These are phyloP conservation scores for Lagocephalus sceleratus DNA, from an alignment of 2,797 vertebrate genomes.

Conservation along the genomic window DNA sequence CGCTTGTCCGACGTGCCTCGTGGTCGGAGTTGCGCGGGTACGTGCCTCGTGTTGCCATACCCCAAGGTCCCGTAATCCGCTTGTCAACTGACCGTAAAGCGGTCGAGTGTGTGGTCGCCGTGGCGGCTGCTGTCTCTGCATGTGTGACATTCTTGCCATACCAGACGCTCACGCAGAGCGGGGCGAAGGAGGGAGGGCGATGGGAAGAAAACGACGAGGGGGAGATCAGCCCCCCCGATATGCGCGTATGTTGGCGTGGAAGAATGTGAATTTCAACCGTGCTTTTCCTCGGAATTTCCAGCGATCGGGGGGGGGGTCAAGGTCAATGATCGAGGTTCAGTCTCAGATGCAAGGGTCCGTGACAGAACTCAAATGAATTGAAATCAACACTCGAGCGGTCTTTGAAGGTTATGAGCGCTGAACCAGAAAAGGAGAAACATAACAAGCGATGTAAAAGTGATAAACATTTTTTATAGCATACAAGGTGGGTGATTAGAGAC, in stretches of 20 bases:
- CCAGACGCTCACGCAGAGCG: slow-evolving; percentile 52
- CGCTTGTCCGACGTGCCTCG: not conserved
- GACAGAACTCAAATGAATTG: no score
- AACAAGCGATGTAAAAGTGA: no score
- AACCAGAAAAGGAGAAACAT: no score
- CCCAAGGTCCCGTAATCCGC: slow-evolving; percentile 61
- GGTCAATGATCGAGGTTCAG: no score
- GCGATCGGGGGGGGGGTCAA: no score
- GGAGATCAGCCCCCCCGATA: slow-evolving; percentile 1
- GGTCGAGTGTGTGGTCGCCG: slow-evolving; percentile 51
- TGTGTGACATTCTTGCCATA: slow-evolving; percentile 77
- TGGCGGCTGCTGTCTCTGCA: slow-evolving; percentile 47
- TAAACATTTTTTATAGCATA: no score
- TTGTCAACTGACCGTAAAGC: slow-evolving; percentile 69
- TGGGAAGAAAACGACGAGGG: not conserved
- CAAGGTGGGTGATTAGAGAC: no score
- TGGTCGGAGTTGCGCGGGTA: not conserved
- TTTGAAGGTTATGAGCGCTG: no score
- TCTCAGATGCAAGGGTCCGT: no score
- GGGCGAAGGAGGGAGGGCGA: not conserved
- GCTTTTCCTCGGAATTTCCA: no score
- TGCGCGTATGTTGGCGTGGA: slow-evolving; percentile 1
- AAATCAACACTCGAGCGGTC: no score
- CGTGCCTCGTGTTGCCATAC: slow-evolving; percentile 29
- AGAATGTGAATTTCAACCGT: not conserved